A percentile compares a stretch with the other conserved stretches of the same genome.
Evolutionary conservation across 1,140 invertebrate species (phyloP).

Genomic region (Drosophila tropicalis): DNA sequence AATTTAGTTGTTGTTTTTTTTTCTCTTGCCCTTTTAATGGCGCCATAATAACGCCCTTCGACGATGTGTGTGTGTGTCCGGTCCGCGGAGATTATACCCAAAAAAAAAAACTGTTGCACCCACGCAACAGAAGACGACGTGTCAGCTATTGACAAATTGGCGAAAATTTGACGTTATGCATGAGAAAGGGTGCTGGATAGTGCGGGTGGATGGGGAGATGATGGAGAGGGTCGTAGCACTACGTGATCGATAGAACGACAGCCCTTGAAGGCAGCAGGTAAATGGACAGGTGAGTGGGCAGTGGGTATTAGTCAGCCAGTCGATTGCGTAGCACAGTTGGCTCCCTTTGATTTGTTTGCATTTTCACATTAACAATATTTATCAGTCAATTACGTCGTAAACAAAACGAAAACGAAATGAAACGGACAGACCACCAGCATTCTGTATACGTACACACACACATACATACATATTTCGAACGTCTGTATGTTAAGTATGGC

Average conservation of each 20-base stretch:
- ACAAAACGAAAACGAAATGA: constrained; percentile 52
- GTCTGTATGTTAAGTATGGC: constrained; percentile 31
- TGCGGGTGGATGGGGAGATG: constrained; percentile 6
- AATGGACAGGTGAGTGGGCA: not conserved
- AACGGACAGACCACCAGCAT: constrained; percentile 14
- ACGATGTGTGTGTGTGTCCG: constrained; percentile 12
- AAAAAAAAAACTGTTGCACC: constrained; percentile 41
- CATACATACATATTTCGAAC: not conserved
- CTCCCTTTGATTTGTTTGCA: constrained; percentile 68
- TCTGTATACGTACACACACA: not conserved
- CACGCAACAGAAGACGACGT: constrained; percentile 52
- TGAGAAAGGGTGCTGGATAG: constrained; percentile 6
- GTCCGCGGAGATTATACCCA: constrained; percentile 27
- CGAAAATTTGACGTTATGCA: constrained; percentile 44
- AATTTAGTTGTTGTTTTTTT: constrained; percentile 33
- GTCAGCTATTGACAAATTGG: constrained; percentile 58
- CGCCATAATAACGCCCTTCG: constrained; percentile 35
- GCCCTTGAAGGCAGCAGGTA: constrained; percentile 15
- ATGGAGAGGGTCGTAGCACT: constrained; percentile 1
- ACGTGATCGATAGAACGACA: constrained; percentile 54
- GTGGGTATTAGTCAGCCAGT: constrained; percentile 41
- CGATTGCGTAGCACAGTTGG: constrained; percentile 69
- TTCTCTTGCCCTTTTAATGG: constrained; percentile 24
- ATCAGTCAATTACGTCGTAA: constrained; percentile 76
- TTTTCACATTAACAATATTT: constrained; percentile 66